Evolutionary conservation across 2,888 invertebrate genomes (phyloP), one percentile per base, ranked within the genome.

Genomic region (Andricus quercusramuli): DNA sequence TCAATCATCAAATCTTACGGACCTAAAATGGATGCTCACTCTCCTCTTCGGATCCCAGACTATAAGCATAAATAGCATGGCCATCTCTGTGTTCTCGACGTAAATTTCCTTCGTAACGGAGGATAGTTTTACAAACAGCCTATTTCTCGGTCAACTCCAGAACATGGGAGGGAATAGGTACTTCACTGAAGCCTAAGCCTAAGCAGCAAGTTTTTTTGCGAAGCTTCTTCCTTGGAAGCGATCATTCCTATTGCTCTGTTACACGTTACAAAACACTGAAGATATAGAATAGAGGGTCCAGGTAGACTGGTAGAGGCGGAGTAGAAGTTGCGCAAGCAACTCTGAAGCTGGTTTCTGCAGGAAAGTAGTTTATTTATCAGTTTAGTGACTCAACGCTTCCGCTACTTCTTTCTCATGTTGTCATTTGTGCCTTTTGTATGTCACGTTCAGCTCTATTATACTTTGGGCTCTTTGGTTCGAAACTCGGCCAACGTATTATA

Each of bases 261-360:
- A 79, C 84, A 83, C 83, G 82, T 85, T 87, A 85, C 84, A 87
- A 86, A 87, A 88, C 83, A 78, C 44, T n/a, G 9, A 79, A 84
- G 83, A 83, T n/a, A n/a, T n/a, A n/a, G n/a, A n/a, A n/a, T 79
- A 80, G 83, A 44, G 15, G 44, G 44, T 44, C 44, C 44, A 44
- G 15, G 44, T 44, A 44, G 82, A 83, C 74, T 80, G 79, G 82
- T 44, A 80, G 79, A 78, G 80, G 82, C 84, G 81, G 81, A 82
- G 44, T 44, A 44, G 80, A 81, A 80, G 83, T 87, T 87, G 87
- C 86, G 85, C 86, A 86, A 87, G 85, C 83, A 76, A 81, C 76
- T 82, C 84, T 83, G 78, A 83, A 85, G 82, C 83, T 85, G 79
- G 80, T 85, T 86, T 79, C 74, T 80, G 77, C 25, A 80, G 79